Evolutionary conservation across 1,140 invertebrate genomes (phyloP), one percentile per base, ranked within the genome.

Genomic region (Formica selysi): DNA sequence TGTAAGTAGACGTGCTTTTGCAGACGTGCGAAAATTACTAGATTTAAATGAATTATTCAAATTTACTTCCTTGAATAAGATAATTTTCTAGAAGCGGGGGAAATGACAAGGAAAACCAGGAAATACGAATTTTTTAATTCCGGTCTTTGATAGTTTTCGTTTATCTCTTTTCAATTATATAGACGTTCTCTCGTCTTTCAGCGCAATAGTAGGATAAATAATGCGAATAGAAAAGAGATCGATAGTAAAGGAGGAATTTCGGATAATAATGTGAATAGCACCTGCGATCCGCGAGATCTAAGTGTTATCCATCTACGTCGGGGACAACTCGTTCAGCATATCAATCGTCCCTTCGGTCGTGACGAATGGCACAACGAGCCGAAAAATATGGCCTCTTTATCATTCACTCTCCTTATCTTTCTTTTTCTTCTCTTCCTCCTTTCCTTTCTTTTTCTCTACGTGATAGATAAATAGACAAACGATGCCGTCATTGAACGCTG

Each of bases 281-380:
- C 54, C 79, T 83, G 79, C 57, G 68, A 83, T 83, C 68, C 79
- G 36, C 5, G 26, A 36, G 59, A 83, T 74, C 79, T 62, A 73
- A n/a, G 38, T 13, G 29, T 38, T 57, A 83, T 83, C 41, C 68
- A 83, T 83, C 79, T 83, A 83, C 41, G 79, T 83, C 68, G 54
- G 29, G 38, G 79, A 83, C 79, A 74, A 73, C 68, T 83, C 68
- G 54, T 83, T 83, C 68, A 61, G 54, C 68, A 71, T 83, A 83
- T 83, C 79, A 83, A 83, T 83, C 79, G 79, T 61, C 38, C 41
- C 8, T 74, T 4, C 26, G 6, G 26, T 36, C 79, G 36, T 81
- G 79, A 81, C 79, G 67, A 81, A 83, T 83, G 38, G 38, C 68
- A 48, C 54, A 73, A 78, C 76, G 38, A 85, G 38, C 62, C 36